Evolutionary conservation across 2,888 invertebrate species (phyloP), one percentile per base, ranked within the genome.

Genomic region (Amphipoea oculea): DNA sequence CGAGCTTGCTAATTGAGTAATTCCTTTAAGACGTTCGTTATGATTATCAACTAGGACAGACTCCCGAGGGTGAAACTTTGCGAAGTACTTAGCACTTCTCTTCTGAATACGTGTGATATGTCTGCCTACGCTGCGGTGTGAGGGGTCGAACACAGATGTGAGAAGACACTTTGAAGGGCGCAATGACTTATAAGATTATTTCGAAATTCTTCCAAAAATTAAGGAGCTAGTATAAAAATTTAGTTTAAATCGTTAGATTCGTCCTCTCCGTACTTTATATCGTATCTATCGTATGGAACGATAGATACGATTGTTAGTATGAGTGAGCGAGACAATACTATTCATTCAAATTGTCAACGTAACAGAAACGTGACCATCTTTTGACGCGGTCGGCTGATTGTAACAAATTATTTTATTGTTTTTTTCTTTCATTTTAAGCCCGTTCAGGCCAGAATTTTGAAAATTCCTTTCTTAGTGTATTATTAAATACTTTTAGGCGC

Each of bases 21-120:
- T 94, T 94, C 92, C 93, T 93, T 88, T 91, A 92, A 93, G 92
- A 90, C 93, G 93, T 94, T 94, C 93, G 92, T 94, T 94, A 93
- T 94, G 92, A 94, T 94, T 94, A 94, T 94, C 93, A 93, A 93
- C 91, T 90, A 92, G 90, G 89, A 91, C 92, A 92, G 89, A 80
- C 88, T 92, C 93, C 90, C 91, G 63, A 79, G 93, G 91, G 93
- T 86, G 89, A 89, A 93, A 94, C 93, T 94, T 93, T 85, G 86
- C 87, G 80, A 91, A 92, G 92, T 92, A 93, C 93, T 94, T 93
- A 92, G 92, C 92, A 90, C 89, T 92, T 91, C 91, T 91, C 88
- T 90, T 89, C 90, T 90, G 90, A 91, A 91, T 91, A 92, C 90
- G 92, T 91, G 93, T 86, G 92, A 92, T 91, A 92, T 89, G 91